phyloP scores from a whole-genome alignment of 1,140 invertebrate genomes.

The Diprion similis region DNA sequence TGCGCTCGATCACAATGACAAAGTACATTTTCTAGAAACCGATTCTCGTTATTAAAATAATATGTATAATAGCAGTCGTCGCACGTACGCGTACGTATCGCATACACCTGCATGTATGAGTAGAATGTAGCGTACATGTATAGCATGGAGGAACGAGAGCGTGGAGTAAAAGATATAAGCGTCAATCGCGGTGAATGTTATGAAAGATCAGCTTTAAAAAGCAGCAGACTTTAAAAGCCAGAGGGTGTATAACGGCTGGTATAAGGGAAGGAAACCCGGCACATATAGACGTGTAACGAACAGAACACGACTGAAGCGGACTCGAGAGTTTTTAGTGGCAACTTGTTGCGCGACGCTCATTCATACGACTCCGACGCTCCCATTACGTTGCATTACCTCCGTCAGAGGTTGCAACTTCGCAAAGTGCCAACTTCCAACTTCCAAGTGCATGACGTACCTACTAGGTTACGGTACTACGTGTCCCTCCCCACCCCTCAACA shows the following conservation, averaged over 20 bases:
- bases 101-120: constrained; percentile 1
- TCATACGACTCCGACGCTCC: constrained; percentile 61
- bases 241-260: constrained; percentile 60
- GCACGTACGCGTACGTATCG: no score
- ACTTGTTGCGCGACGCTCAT: constrained; percentile 63
- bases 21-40: no score
- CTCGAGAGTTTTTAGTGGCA: constrained; percentile 64
- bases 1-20: no score
- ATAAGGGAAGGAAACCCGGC: constrained; percentile 3
- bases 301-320: constrained; percentile 63
- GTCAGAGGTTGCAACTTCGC: background rate
- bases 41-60: no score
- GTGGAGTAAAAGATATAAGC: constrained; percentile 27
- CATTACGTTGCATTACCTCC: constrained; percentile 63
- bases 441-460: background rate
- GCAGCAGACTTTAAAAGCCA: constrained; percentile 64
- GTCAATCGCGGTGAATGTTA: constrained; percentile 39
- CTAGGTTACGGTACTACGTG: background rate
- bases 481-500: background rate
- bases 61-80: no score
- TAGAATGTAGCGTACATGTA: constrained; percentile 21
- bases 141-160: constrained; percentile 22
- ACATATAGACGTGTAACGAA: constrained; percentile 65
- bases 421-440: background rate
- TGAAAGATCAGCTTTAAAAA: constrained; percentile 63